These are phyloP conservation scores for Thysanoteuthis rhombus DNA, from an alignment of 2,888 invertebrate species.

Conservation along the genomic window DNA sequence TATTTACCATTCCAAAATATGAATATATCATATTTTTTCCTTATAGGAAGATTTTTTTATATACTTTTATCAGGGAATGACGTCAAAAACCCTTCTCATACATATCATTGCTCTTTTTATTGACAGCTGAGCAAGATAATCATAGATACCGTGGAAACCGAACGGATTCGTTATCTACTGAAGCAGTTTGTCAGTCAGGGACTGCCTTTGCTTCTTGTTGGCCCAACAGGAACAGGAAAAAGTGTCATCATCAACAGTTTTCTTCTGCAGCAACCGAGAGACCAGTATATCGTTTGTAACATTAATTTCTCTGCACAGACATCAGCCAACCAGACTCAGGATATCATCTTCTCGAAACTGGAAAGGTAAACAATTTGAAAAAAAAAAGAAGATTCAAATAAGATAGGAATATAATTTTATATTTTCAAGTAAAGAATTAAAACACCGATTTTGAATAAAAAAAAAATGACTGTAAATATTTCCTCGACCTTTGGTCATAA, in stretches of 20 bases:
- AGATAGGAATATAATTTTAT: no score
- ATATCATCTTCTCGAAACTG: constrained; percentile 66
- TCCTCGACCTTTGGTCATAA: no score
- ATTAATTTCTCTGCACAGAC: constrained; percentile 67
- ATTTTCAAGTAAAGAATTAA: no score
- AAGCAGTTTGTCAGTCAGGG: constrained; percentile 54
- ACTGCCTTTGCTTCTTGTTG: constrained; percentile 63
- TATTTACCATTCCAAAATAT: no score
- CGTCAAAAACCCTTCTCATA: no score
- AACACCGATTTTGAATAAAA: no score
- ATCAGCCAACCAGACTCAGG: constrained; percentile 66
- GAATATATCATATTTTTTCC: no score
- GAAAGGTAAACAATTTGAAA: constrained; percentile 58
- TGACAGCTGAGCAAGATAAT: constrained; percentile 62
- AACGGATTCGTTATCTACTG: constrained; percentile 64
- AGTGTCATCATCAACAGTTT: constrained; percentile 66
- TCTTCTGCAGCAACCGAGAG: constrained; percentile 59
- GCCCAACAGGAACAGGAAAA: constrained; percentile 67
- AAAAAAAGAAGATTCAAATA: no score
- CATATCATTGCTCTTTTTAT: neutral
- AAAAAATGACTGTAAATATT: no score
- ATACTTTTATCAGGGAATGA: no score
- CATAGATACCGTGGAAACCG: constrained; percentile 65
- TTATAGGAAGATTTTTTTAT: no score
- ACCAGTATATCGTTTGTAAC: constrained; percentile 64